A percentile compares a stretch with the other conserved stretches of the same genome.
Evolutionary conservation across 2,113 vertebrate species (phyloP).

Genomic region (Oreochromis tanganicae): DNA sequence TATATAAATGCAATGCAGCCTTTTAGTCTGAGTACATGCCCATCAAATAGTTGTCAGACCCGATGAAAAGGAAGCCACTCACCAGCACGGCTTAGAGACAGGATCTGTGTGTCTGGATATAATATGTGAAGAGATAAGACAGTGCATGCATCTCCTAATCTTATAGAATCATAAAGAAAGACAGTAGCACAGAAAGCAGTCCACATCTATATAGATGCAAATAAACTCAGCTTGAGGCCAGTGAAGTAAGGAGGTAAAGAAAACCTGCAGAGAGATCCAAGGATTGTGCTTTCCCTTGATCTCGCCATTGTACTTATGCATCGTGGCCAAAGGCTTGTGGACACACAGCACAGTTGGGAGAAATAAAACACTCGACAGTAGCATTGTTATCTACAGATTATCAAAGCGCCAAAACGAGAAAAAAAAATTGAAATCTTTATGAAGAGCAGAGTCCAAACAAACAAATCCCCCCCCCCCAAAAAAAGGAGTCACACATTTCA

Average conservation of each 20-base stretch:
- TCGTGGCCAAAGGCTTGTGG: neutral
- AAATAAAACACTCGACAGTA: conserved; percentile 22
- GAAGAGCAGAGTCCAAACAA: conserved; percentile 5
- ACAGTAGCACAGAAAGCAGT: neutral
- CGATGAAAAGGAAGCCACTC: conserved; percentile 45
- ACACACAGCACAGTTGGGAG: neutral
- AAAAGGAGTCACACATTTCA: conserved; percentile 3
- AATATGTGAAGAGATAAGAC: conserved; percentile 10
- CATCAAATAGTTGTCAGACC: conserved; percentile 36
- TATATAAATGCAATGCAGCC: conserved; percentile 31
- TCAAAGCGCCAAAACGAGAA: neutral
- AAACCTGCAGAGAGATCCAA: conserved; percentile 1
- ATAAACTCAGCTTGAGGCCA: neutral
- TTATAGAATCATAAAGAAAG: neutral
- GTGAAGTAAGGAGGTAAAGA: neutral
- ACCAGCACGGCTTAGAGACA: conserved; percentile 27
- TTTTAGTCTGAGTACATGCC: conserved; percentile 33
- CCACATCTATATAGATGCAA: conserved; percentile 6
- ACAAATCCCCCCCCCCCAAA: neutral
- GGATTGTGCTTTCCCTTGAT: conserved; percentile 2
- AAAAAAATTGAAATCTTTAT: neutral
- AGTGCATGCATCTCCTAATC: conserved; percentile 6
- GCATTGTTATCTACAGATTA: conserved; percentile 29
- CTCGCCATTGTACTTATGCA: neutral
- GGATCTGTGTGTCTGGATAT: conserved; percentile 27